A percentile compares a stretch with the other conserved stretches of the same genome.
Evolutionary conservation across 2,113 vertebrate species (phyloP).

Genomic region (Podarcis cretensis): DNA sequence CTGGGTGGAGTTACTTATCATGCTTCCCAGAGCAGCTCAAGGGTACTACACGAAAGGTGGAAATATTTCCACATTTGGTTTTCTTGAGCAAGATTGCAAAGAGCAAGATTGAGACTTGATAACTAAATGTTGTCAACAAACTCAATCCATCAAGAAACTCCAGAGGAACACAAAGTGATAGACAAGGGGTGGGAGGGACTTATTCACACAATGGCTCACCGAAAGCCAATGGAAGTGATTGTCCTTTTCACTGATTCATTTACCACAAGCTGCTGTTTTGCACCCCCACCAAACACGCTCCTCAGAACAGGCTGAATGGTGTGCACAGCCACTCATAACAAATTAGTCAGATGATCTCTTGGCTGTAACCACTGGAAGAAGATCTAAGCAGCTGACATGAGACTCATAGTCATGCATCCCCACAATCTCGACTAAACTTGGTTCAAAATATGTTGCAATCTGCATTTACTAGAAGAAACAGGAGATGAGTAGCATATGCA

Average conservation of each 20-base stretch:
- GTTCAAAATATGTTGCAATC: not conserved
- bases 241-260: not conserved
- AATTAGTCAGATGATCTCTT: not conserved
- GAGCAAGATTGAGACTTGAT: not conserved
- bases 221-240: not conserved
- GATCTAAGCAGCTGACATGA: not conserved
- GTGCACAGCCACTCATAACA: not conserved
- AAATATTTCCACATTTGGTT: not conserved
- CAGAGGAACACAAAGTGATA: not conserved
- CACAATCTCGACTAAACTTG: not conserved
- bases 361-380: not conserved
- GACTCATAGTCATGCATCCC: not conserved
- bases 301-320: not conserved
- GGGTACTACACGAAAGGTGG: not conserved
- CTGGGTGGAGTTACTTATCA: not conserved
- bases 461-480: not conserved
- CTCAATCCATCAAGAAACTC: not conserved
- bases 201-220: not conserved
- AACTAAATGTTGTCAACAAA: not conserved
- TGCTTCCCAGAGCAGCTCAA: slow-evolving; percentile 5
- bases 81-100: not conserved
- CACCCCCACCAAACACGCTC: not conserved
- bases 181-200: too few species aligned
- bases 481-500: not conserved
- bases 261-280: not conserved